Evolutionary conservation across 2,797 vertebrate species (phyloP).

Genomic region (Psittacula echo): DNA sequence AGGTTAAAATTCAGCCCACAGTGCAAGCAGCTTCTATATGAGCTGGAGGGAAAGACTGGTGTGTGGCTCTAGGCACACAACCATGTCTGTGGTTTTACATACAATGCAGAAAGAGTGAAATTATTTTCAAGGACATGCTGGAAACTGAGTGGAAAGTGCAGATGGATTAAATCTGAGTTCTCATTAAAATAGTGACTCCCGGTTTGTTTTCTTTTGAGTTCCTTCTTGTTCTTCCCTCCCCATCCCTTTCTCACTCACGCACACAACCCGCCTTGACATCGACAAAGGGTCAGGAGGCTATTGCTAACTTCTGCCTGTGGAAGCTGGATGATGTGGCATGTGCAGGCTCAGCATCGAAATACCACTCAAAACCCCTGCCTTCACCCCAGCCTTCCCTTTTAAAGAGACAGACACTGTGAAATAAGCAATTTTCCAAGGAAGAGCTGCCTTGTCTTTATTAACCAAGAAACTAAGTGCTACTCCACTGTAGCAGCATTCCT

Average conservation of each 20-base stretch:
- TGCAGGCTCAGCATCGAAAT: conserved; percentile 67
- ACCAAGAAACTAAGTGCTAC: conserved; percentile 53
- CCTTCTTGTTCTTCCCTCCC: conserved; percentile 40
- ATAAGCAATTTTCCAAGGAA: conserved; percentile 51
- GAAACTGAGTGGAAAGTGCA: conserved; percentile 42
- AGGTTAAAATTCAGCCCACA: neutral
- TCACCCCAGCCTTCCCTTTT: conserved; percentile 62
- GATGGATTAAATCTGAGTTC: conserved; percentile 47
- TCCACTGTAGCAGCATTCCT: conserved; percentile 48
- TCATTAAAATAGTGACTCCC: conserved; percentile 57
- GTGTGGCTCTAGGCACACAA: neutral
- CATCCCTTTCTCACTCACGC: neutral
- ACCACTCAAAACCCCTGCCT: conserved; percentile 65
- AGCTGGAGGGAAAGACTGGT: neutral
- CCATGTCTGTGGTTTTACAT: neutral
- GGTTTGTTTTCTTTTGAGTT: conserved; percentile 54
- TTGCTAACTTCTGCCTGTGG: conserved; percentile 56
- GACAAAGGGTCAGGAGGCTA: conserved; percentile 61
- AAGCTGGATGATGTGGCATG: conserved; percentile 63
- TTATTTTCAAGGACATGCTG: neutral
- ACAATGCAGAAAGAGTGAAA: neutral
- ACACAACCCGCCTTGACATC: neutral
- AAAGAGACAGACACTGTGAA: conserved; percentile 61
- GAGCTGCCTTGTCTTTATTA: conserved; percentile 62
- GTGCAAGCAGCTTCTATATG: neutral